Percentiles rank a stretch among this genome's conserved stretches.
Evolutionary conservation across 2,888 invertebrate species (phyloP).

Genomic region (Chalcis sispes): DNA sequence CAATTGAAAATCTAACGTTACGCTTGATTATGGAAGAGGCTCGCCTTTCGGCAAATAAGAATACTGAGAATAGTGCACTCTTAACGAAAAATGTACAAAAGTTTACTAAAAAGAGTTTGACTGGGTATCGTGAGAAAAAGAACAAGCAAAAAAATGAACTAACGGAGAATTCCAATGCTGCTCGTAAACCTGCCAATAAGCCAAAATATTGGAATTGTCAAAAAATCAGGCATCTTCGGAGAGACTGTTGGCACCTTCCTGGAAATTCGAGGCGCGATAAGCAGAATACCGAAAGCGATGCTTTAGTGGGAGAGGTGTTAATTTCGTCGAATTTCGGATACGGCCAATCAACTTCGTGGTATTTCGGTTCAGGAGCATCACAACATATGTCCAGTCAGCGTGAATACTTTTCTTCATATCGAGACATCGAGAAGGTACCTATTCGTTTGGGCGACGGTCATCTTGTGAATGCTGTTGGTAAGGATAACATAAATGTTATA

Average conservation of each 20-base stretch:
- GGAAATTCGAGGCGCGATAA: background rate
- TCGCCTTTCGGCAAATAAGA: slow-evolving; percentile 1
- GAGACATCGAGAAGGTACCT: slow-evolving; percentile 40
- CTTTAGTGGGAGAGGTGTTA: slow-evolving; percentile 46
- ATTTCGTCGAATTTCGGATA: slow-evolving; percentile 13
- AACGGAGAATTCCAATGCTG: background rate
- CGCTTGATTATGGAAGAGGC: slow-evolving; percentile 44
- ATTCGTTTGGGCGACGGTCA: slow-evolving; percentile 47
- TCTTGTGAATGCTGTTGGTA: slow-evolving; percentile 52
- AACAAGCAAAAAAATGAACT: background rate
- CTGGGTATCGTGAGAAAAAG: background rate
- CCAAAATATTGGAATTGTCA: slow-evolving; percentile 1
- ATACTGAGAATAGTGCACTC: background rate
- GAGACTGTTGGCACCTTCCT: background rate
- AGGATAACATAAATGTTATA: slow-evolving; percentile 57
- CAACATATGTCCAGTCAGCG: slow-evolving; percentile 58
- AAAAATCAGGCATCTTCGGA: background rate
- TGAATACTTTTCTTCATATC: slow-evolving; percentile 56
- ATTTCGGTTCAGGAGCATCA: slow-evolving; percentile 61
- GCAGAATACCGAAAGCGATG: background rate
- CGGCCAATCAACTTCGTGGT: slow-evolving; percentile 38
- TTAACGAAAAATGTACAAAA: background rate
- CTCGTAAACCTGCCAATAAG: background rate
- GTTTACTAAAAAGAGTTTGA: background rate
- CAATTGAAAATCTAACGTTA: slow-evolving; percentile 31